A percentile compares a stretch with the other conserved stretches of the same genome.
Evolutionary conservation across 2,113 vertebrate genomes (phyloP).

Genomic region (Seriola quinqueradiata): DNA sequence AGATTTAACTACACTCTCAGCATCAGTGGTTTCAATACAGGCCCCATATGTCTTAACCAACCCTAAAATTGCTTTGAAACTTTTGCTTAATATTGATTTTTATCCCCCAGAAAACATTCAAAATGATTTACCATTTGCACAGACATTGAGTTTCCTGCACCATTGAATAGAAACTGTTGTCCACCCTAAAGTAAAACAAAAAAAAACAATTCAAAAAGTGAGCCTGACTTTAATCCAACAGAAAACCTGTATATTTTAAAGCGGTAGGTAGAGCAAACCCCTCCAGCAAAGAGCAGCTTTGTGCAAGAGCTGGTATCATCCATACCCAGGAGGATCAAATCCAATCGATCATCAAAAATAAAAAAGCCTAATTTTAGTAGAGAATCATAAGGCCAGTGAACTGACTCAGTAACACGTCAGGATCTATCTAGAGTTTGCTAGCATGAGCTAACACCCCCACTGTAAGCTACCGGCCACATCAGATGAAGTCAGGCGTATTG

Average conservation of each 20-base stretch:
- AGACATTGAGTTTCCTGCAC: background rate
- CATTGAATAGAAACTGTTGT: background rate
- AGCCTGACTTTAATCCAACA: background rate
- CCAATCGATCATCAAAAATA: too few species aligned
- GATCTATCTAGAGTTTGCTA: background rate
- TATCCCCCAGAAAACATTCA: background rate
- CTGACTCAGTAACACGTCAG: background rate
- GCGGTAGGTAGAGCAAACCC: too few species aligned
- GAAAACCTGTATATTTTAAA: too few species aligned
- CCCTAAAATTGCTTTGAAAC: background rate
- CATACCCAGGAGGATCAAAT: too few species aligned
- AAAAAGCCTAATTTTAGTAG: background rate
- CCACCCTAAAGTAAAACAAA: too few species aligned
- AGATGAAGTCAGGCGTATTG: too few species aligned
- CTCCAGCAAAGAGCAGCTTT: too few species aligned
- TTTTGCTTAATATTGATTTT: background rate
- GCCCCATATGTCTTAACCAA: background rate
- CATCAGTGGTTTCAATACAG: background rate
- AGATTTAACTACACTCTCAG: conserved; percentile 1
- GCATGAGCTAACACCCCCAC: background rate
- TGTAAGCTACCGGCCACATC: too few species aligned
- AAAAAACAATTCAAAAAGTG: background rate
- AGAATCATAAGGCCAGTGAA: background rate
- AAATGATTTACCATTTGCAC: background rate
- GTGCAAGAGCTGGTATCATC: too few species aligned